phyloP scores from a whole-genome alignment of 2,797 vertebrate genomes.

The Hypotaenidia okinawae region DNA sequence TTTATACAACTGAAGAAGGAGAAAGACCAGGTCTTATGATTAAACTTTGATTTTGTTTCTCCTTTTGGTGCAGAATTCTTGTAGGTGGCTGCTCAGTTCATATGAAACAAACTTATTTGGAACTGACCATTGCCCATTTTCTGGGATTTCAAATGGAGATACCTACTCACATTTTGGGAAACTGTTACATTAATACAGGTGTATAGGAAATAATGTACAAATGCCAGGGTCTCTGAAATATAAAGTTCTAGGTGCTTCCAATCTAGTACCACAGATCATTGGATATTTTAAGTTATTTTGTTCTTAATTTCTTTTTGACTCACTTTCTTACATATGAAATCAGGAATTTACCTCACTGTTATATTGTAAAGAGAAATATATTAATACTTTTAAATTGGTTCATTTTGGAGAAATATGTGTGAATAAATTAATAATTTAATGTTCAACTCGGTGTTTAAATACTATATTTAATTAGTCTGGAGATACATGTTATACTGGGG shows the following conservation, averaged over 20 bases:
- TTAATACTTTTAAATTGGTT: background rate
- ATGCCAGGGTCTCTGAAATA: background rate
- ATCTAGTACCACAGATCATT: background rate
- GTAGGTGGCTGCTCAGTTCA: background rate
- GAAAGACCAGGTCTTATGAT: background rate
- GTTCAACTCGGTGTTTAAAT: background rate
- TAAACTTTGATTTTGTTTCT: background rate
- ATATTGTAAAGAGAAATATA: background rate
- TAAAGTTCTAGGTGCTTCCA: background rate
- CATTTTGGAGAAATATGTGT: background rate
- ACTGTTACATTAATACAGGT: background rate
- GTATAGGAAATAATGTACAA: background rate
- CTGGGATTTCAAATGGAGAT: background rate
- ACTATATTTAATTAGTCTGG: background rate
- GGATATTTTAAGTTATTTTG: background rate
- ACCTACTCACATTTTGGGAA: background rate
- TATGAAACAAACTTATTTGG: background rate
- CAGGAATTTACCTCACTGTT: background rate
- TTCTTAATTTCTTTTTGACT: background rate
- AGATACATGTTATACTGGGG: background rate
- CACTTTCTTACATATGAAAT: background rate
- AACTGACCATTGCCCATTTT: background rate
- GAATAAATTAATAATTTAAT: background rate
- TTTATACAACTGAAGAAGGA: background rate
- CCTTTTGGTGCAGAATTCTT: background rate